A percentile compares a stretch with the other conserved stretches of the same genome.
These are phyloP conservation scores for Callyntrura guangdongensis DNA, from an alignment of 2,888 invertebrate genomes.

Conservation along the genomic window DNA sequence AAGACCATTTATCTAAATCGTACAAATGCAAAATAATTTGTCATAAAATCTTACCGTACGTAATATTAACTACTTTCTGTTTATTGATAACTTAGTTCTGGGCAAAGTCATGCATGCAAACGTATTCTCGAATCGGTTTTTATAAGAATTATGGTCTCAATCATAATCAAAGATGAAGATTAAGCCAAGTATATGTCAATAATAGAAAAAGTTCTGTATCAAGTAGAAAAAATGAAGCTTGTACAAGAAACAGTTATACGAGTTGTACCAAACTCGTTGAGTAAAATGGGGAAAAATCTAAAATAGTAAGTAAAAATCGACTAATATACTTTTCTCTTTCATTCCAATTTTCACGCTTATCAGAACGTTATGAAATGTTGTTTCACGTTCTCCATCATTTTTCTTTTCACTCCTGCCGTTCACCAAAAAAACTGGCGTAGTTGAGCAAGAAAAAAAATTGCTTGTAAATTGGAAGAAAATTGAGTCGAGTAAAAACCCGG, in stretches of 20 bases:
- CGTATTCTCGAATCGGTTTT: no score
- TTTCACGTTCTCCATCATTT: background rate
- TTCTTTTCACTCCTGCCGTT: background rate
- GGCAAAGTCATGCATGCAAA: no score
- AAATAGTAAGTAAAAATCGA: background rate
- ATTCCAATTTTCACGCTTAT: conserved; percentile 1
- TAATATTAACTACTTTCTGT: no score
- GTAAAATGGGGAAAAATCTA: background rate
- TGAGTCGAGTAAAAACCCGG: conserved; percentile 60
- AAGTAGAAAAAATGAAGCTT: background rate
- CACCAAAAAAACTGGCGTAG: background rate
- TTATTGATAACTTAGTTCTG: no score
- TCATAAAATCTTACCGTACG: no score
- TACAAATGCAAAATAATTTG: no score
- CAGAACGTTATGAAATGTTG: background rate
- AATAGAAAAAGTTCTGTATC: background rate
- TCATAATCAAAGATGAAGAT: no score
- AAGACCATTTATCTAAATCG: no score
- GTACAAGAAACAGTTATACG: background rate
- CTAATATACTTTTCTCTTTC: background rate
- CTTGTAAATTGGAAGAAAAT: conserved; percentile 75
- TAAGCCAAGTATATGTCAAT: no score
- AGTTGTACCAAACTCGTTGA: background rate
- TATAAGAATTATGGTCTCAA: no score
- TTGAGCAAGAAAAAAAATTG: conserved; percentile 43